phyloP scores from a whole-genome alignment of 30 jellyfish, hydroid and myxozoan species.

The Cassiopea andromeda region DNA sequence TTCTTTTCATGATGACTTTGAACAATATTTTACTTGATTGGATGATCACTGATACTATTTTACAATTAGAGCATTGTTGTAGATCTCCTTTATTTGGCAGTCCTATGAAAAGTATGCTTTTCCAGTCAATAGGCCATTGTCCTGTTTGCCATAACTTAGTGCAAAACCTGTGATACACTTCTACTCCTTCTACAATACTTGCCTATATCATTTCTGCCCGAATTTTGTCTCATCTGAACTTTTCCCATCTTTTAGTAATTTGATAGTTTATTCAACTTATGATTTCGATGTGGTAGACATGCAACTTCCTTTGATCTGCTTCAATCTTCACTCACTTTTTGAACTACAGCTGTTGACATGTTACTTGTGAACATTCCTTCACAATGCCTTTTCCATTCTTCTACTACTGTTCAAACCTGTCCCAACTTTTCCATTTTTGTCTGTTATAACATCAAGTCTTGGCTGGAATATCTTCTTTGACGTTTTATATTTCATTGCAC shows the following conservation, averaged over 20 bases:
- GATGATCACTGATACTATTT: conserved; percentile 26
- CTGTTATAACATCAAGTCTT: background rate
- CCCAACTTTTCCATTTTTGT: background rate
- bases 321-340: conserved; percentile 31
- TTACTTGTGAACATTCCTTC: background rate
- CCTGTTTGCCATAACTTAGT: conserved; percentile 38
- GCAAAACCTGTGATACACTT: conserved; percentile 31
- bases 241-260: too few relatives aligned
- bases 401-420: background rate
- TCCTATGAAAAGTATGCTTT: background rate
- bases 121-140: conserved; percentile 56
- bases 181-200: conserved; percentile 35
- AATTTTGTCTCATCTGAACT: background rate
- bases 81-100: conserved; percentile 44
- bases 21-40: conserved; percentile 27
- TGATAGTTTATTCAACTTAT: background rate
- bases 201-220: conserved; percentile 15
- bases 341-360: background rate
- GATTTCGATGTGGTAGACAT: conserved; percentile 6
- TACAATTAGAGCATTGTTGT: conserved; percentile 1
- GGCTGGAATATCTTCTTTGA: too few relatives aligned
- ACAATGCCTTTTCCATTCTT: background rate
- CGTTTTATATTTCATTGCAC: too few relatives aligned
- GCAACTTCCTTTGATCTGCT: background rate
- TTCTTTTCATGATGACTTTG: conserved; percentile 25